Percentiles rank a stretch among this genome's conserved stretches.
Evolutionary conservation across 2,797 vertebrate species (phyloP).

Genomic region (Lagorchestes hirsutus): DNA sequence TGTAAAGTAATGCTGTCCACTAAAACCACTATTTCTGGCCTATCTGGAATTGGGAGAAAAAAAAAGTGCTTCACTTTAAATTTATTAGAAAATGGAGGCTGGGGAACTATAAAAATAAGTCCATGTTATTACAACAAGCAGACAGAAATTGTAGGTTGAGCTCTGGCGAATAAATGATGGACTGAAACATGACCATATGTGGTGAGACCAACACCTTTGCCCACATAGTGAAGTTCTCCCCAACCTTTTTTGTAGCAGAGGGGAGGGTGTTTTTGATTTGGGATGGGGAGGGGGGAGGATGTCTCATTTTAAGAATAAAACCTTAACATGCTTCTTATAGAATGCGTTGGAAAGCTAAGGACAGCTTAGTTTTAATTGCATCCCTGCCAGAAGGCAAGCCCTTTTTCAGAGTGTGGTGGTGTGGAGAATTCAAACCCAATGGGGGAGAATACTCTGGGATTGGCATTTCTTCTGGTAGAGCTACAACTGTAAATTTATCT

Average conservation of each 20-base stretch:
- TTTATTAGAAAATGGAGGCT: constrained; percentile 25
- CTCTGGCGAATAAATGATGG: neutral
- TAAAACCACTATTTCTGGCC: neutral
- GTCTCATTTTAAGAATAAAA: constrained; percentile 45
- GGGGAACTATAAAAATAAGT: constrained; percentile 12
- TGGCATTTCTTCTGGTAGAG: constrained; percentile 66
- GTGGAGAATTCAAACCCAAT: constrained; percentile 46
- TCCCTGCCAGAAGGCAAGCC: neutral
- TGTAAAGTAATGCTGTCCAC: constrained; percentile 7
- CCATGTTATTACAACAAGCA: neutral
- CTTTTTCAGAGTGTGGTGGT: constrained; percentile 12
- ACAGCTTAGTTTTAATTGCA: constrained; percentile 1
- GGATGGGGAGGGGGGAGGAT: neutral
- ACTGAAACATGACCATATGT: neutral
- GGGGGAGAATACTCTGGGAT: constrained; percentile 32
- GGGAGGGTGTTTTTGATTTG: neutral
- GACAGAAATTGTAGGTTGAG: constrained; percentile 11
- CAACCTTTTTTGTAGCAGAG: neutral
- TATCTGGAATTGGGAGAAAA: neutral
- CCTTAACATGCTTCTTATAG: neutral
- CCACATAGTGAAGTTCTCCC: constrained; percentile 54
- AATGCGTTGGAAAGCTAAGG: neutral
- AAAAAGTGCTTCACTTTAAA: neutral
- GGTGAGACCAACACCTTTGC: constrained; percentile 22
- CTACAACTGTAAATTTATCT: constrained; percentile 79